phyloP scores from a whole-genome alignment of 2,888 invertebrate species.

The Anticlea derivata region DNA sequence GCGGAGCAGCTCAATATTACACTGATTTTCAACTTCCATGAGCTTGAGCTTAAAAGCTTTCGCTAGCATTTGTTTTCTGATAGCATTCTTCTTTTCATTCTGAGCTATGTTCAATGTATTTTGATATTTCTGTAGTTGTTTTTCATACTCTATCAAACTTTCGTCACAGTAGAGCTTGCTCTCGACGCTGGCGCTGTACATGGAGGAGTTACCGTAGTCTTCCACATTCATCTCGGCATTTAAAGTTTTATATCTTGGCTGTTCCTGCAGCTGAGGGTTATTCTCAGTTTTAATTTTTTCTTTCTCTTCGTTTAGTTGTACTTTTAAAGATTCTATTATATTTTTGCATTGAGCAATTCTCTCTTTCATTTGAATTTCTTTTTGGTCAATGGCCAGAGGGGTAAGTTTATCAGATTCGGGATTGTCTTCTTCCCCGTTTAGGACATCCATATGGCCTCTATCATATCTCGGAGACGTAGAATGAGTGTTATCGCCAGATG shows the following conservation, averaged over 20 bases:
- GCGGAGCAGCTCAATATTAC: constrained; percentile 71
- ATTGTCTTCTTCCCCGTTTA: constrained; percentile 18
- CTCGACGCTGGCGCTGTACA: constrained; percentile 59
- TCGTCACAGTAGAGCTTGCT: constrained; percentile 66
- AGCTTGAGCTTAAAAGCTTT: constrained; percentile 73
- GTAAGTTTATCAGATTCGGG: constrained; percentile 40
- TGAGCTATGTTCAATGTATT: constrained; percentile 74
- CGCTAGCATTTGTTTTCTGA: constrained; percentile 74
- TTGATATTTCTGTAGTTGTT: constrained; percentile 73
- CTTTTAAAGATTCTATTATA: constrained; percentile 68
- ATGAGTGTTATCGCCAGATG: constrained; percentile 56
- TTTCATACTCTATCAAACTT: constrained; percentile 72
- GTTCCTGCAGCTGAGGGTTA: constrained; percentile 31
- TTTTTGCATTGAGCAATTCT: constrained; percentile 69
- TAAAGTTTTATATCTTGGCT: constrained; percentile 1
- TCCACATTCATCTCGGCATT: constrained; percentile 9
- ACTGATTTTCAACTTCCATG: constrained; percentile 77
- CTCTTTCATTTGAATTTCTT: constrained; percentile 64
- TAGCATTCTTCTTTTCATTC: constrained; percentile 74
- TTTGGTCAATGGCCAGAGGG: constrained; percentile 54
- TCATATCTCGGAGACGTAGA: constrained; percentile 37
- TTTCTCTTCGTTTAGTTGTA: constrained; percentile 69
- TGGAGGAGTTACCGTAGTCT: constrained; percentile 28
- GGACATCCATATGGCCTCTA: constrained; percentile 27
- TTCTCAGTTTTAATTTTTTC: constrained; percentile 58